Percentiles rank a stretch among this genome's conserved stretches.
These are phyloP conservation scores for Microplitis mediator DNA, from an alignment of 1,140 invertebrate species.

Conservation along the genomic window DNA sequence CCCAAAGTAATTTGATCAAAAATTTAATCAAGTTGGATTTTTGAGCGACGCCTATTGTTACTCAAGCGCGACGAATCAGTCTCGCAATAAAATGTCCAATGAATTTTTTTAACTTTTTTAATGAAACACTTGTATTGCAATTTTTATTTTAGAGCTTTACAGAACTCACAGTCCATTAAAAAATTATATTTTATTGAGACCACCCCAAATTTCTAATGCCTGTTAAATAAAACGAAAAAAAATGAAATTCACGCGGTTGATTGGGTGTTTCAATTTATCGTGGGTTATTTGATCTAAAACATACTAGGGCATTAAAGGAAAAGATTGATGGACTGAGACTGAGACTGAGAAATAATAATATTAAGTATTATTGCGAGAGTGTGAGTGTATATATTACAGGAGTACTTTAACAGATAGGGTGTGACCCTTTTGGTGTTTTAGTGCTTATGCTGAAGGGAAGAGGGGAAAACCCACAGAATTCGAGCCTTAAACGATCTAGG, in stretches of 20 bases:
- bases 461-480: constrained; percentile 52
- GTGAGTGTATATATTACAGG: not conserved
- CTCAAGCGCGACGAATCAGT: constrained; percentile 54
- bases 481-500: constrained; percentile 33
- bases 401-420: not conserved
- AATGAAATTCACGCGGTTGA: constrained; percentile 43
- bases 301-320: constrained; percentile 30
- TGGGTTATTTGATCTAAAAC: constrained; percentile 63
- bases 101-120: constrained; percentile 18
- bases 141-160: not conserved
- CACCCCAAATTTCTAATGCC: too few relatives aligned
- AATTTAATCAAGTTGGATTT: constrained; percentile 64
- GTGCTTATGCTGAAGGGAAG: constrained; percentile 27
- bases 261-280: constrained; percentile 61
- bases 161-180: not conserved
- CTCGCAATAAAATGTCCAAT: constrained; percentile 54
- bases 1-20: constrained; percentile 63
- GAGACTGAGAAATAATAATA: not conserved
- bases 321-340: not conserved
- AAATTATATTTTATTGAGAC: too few relatives aligned
- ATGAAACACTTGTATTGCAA: not conserved
- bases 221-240: too few relatives aligned
- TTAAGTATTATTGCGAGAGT: not conserved
- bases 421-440: constrained; percentile 44
- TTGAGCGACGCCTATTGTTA: constrained; percentile 45